phyloP scores from a whole-genome alignment of 2,797 vertebrate genomes.

The Melanotaenia boesemani region DNA sequence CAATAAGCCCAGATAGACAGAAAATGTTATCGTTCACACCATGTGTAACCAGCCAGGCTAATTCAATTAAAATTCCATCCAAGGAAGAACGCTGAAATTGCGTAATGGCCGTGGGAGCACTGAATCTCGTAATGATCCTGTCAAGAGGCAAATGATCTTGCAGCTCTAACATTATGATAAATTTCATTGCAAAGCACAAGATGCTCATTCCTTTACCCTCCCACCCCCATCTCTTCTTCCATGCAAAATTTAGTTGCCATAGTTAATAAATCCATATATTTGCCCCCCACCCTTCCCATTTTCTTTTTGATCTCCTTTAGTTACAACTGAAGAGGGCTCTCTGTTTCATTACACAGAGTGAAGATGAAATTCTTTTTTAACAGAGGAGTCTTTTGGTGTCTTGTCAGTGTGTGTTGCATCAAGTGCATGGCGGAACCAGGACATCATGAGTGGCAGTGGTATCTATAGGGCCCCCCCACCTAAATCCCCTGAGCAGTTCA shows the following conservation, averaged over 20 bases:
- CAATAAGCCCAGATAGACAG: constrained; percentile 79
- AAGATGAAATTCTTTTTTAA: constrained; percentile 75
- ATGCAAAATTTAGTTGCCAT: constrained; percentile 64
- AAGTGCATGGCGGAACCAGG: constrained; percentile 46
- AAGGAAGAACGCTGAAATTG: constrained; percentile 81
- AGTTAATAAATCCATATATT: constrained; percentile 75
- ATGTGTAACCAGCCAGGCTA: constrained; percentile 82
- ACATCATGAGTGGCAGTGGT: constrained; percentile 42
- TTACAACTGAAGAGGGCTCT: constrained; percentile 60
- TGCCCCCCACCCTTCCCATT: constrained; percentile 16
- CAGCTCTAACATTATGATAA: constrained; percentile 77
- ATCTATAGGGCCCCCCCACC: constrained; percentile 47
- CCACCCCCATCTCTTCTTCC: constrained; percentile 38
- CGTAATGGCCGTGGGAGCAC: constrained; percentile 78
- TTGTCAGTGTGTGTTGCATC: constrained; percentile 63
- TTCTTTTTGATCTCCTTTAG: constrained; percentile 69
- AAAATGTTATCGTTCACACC: constrained; percentile 82
- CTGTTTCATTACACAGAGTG: constrained; percentile 62
- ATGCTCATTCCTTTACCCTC: constrained; percentile 48
- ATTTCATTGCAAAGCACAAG: constrained; percentile 73
- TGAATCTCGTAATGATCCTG: constrained; percentile 84
- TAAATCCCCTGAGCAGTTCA: constrained; percentile 60
- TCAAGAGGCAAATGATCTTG: constrained; percentile 81
- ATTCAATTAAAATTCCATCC: constrained; percentile 84
- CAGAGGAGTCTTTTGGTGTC: constrained; percentile 56